Evolutionary conservation across 2,113 vertebrate genomes (phyloP).

Genomic region (Aptenodytes patagonicus): DNA sequence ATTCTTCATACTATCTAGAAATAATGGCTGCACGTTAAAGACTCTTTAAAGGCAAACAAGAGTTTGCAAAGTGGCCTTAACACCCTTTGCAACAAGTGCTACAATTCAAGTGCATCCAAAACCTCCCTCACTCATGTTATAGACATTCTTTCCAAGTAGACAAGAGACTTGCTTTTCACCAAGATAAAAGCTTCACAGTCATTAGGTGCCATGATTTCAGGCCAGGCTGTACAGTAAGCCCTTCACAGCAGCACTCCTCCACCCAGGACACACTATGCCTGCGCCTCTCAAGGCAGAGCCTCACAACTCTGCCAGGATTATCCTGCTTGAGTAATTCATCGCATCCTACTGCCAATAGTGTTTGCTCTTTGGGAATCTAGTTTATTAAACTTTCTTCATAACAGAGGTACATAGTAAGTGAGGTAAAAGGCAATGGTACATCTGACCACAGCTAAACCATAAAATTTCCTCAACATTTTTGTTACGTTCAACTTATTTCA

Average conservation of each 20-base stretch:
- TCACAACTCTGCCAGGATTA: neutral
- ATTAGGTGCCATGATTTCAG: neutral
- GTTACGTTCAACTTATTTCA: neutral
- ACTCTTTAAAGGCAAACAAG: neutral
- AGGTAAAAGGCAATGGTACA: neutral
- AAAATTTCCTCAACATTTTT: neutral
- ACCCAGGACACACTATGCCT: neutral
- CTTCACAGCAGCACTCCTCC: neutral
- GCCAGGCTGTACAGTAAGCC: neutral
- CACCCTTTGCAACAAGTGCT: neutral
- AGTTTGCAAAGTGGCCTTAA: neutral
- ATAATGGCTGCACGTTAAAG: neutral
- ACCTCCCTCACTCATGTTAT: neutral
- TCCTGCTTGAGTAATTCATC: neutral
- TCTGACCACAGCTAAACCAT: neutral
- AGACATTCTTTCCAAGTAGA: neutral
- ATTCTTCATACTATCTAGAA: neutral
- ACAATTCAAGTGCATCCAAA: neutral
- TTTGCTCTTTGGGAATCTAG: neutral
- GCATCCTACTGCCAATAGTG: neutral
- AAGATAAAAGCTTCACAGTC: neutral
- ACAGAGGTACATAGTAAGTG: neutral
- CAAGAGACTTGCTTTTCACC: neutral
- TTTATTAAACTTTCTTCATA: neutral
- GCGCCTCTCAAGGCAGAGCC: neutral